Percentiles rank a stretch among this genome's conserved stretches.
phyloP scores from a whole-genome alignment of 2,888 invertebrate species.

The Zaprionus bogoriensis region DNA sequence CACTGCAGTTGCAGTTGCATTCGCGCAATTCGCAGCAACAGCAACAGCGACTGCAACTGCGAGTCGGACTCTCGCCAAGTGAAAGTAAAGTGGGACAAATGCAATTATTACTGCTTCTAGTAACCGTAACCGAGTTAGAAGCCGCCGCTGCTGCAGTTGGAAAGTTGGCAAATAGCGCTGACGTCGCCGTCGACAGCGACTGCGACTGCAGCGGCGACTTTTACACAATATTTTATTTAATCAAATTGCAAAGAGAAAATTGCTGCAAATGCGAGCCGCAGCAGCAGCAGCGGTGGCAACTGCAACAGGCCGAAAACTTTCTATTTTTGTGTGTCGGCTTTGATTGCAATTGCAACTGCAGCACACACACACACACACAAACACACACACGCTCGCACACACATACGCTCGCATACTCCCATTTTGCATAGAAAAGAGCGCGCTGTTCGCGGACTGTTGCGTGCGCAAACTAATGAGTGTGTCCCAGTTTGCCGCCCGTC shows the following conservation, averaged over 20 bases:
- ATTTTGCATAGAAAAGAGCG: constrained; percentile 12
- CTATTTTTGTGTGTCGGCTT: constrained; percentile 68
- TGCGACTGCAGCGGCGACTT: constrained; percentile 48
- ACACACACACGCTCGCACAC: constrained; percentile 12
- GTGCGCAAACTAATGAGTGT: constrained; percentile 67
- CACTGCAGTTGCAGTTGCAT: constrained; percentile 5
- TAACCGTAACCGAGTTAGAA: constrained; percentile 76
- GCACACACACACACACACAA: constrained; percentile 25
- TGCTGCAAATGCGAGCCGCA: constrained; percentile 55
- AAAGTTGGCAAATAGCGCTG: constrained; percentile 51
- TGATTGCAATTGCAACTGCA: constrained; percentile 49
- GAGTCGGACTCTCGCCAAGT: constrained; percentile 64
- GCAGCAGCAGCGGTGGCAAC: constrained; percentile 8
- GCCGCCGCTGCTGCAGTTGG: constrained; percentile 64
- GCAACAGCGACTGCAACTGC: constrained; percentile 18
- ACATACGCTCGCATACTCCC: constrained; percentile 17
- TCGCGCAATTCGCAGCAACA: not conserved
- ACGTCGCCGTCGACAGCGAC: not conserved
- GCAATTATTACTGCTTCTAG: constrained; percentile 80
- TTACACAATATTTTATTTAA: constrained; percentile 80
- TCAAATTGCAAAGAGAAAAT: constrained; percentile 80
- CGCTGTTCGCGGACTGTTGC: constrained; percentile 51
- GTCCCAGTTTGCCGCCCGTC: constrained; percentile 46
- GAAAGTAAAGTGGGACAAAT: constrained; percentile 82
- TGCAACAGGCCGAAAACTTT: constrained; percentile 63